Evolutionary conservation across 2,797 vertebrate species (phyloP).

Genomic region (Odontamblyopus lacepedii): DNA sequence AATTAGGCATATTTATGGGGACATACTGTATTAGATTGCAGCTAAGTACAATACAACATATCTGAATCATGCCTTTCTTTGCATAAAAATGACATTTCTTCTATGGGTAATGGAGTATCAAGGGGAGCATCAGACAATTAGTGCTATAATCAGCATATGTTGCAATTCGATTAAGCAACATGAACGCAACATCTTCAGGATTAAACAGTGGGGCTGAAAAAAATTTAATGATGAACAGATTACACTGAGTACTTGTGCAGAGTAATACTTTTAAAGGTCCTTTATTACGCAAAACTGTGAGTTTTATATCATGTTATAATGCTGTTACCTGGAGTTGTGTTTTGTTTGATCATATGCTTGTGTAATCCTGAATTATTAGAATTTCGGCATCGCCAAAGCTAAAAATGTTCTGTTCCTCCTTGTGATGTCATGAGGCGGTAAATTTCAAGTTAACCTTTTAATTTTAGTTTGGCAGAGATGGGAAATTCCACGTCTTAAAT

Average conservation of each 20-base stretch:
- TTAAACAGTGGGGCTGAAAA: neutral
- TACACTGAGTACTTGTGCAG: neutral
- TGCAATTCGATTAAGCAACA: neutral
- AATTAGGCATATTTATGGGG: slow-evolving; percentile 3
- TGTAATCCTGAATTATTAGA: too few species aligned
- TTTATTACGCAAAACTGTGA: too few species aligned
- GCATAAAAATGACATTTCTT: slow-evolving; percentile 12
- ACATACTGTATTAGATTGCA: neutral
- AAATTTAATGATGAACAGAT: neutral
- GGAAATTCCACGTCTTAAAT: too few species aligned
- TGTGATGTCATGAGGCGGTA: too few species aligned
- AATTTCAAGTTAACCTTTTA: too few species aligned
- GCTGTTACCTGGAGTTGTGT: too few species aligned
- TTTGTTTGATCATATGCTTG: too few species aligned
- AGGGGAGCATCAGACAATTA: slow-evolving; percentile 9
- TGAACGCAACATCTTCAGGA: neutral
- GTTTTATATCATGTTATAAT: too few species aligned
- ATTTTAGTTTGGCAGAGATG: too few species aligned
- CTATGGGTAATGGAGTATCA: slow-evolving; percentile 11
- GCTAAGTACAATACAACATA: neutral
- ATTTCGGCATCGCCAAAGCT: too few species aligned
- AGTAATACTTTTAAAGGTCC: neutral
- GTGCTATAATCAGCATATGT: slow-evolving; percentile 9
- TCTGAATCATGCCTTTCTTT: slow-evolving; percentile 7
- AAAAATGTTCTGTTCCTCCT: too few species aligned